Evolutionary conservation across 2,113 vertebrate genomes (phyloP).

Genomic region (Pelvicachromis taeniatus): DNA sequence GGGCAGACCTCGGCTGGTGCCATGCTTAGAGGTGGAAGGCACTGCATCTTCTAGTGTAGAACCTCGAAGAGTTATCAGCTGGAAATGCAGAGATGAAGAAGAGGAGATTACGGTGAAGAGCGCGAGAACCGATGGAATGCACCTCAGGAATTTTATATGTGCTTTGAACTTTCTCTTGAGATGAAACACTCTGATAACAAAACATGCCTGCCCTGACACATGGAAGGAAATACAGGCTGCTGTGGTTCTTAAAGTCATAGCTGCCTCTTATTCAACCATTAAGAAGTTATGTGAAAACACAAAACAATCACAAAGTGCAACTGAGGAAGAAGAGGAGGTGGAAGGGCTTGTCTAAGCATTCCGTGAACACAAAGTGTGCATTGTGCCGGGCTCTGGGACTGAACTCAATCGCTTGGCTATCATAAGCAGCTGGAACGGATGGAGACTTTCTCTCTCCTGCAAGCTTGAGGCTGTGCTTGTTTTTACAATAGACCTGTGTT

Average conservation of each 20-base stretch:
- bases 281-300: background rate
- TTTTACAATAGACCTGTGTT: slow-evolving; percentile 55
- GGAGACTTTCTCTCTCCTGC: slow-evolving; percentile 26
- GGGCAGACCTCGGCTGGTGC: slow-evolving; percentile 85
- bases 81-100: background rate
- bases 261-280: background rate
- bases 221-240: background rate
- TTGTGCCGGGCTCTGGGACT: slow-evolving; percentile 38
- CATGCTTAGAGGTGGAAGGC: slow-evolving; percentile 91
- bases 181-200: slow-evolving; percentile 15
- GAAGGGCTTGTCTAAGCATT: slow-evolving; percentile 4
- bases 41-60: slow-evolving; percentile 89
- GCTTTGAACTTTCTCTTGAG: slow-evolving; percentile 26
- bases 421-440: slow-evolving; percentile 50
- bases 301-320: slow-evolving; percentile 9
- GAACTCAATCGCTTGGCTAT: slow-evolving; percentile 52
- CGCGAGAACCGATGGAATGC: slow-evolving; percentile 6
- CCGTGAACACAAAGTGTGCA: slow-evolving; percentile 37
- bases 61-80: slow-evolving; percentile 91
- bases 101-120: background rate
- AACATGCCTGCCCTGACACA: background rate
- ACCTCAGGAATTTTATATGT: slow-evolving; percentile 14
- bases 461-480: background rate
- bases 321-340: slow-evolving; percentile 24
- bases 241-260: background rate